phyloP scores from a whole-genome alignment of 2,888 invertebrate species.

The Pardosa pseudoannulata region DNA sequence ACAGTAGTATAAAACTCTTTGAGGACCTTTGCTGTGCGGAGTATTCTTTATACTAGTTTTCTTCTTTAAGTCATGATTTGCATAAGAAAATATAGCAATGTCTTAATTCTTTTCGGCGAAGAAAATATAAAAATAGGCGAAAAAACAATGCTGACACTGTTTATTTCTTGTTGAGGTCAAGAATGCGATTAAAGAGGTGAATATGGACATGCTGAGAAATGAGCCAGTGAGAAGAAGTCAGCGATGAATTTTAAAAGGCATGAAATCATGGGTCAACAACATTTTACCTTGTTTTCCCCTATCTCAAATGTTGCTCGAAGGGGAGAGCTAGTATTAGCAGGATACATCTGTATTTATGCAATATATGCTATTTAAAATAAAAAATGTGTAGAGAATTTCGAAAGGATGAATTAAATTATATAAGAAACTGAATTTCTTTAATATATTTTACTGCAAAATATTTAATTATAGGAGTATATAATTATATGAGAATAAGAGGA shows the following conservation, averaged over 20 bases:
- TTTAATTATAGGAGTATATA: no score
- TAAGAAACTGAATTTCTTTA: no score
- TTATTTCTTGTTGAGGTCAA: constrained; percentile 31
- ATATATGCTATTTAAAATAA: not conserved
- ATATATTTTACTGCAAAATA: no score
- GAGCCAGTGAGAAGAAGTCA: constrained; percentile 23
- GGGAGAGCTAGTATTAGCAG: not conserved
- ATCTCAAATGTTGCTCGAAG: not conserved
- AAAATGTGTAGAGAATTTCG: no score
- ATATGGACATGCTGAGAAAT: constrained; percentile 50
- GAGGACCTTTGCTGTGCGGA: not conserved
- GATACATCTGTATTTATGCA: not conserved
- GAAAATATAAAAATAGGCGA: not conserved
- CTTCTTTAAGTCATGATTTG: constrained; percentile 35
- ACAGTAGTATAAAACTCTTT: constrained; percentile 15
- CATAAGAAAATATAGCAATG: constrained; percentile 29
- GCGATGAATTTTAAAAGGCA: constrained; percentile 48
- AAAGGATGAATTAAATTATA: no score
- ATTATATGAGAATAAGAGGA: no score
- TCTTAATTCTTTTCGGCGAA: constrained; percentile 30
- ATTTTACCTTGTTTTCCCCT: constrained; percentile 14
- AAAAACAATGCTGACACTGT: constrained; percentile 41
- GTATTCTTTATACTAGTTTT: not conserved
- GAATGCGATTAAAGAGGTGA: constrained; percentile 59
- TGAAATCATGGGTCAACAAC: constrained; percentile 32